Percentiles rank a stretch among this genome's conserved stretches.
These are phyloP conservation scores for Osmerus eperlanus DNA, from an alignment of 2,113 vertebrate species.

Conservation along the genomic window DNA sequence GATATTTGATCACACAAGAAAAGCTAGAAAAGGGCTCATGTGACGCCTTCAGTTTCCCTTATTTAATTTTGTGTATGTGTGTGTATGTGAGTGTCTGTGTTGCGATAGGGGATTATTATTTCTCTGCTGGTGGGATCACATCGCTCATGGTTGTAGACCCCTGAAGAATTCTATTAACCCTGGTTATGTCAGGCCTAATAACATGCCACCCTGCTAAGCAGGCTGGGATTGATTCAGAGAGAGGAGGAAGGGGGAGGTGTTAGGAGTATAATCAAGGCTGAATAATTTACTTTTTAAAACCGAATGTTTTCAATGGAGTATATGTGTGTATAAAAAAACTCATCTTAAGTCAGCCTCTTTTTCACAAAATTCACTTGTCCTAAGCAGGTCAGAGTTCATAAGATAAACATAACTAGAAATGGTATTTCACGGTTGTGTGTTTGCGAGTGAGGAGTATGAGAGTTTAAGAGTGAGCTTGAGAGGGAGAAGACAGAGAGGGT, in stretches of 20 bases:
- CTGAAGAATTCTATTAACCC: constrained; percentile 72
- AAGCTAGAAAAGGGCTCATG: constrained; percentile 7
- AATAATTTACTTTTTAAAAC: constrained; percentile 57
- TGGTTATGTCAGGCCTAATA: constrained; percentile 67
- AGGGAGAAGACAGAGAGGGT: background rate
- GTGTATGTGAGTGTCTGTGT: constrained; percentile 28
- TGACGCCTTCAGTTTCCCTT: constrained; percentile 33
- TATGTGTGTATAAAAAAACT: constrained; percentile 8
- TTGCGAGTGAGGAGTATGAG: constrained; percentile 19
- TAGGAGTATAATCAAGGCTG: constrained; percentile 46
- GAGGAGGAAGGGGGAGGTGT: background rate
- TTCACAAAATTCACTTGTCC: constrained; percentile 31
- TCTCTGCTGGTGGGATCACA: constrained; percentile 55
- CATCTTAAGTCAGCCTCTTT: constrained; percentile 35
- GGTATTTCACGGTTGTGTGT: constrained; percentile 10
- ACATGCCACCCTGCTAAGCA: constrained; percentile 61
- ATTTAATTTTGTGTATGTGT: constrained; percentile 35
- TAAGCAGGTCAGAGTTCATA: constrained; percentile 38
- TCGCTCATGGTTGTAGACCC: constrained; percentile 61
- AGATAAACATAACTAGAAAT: constrained; percentile 54
- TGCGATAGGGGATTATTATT: constrained; percentile 58
- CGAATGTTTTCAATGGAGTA: constrained; percentile 31
- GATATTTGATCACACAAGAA: constrained; percentile 36
- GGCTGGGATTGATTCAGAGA: constrained; percentile 44
- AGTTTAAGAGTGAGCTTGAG: constrained; percentile 12